Evolutionary conservation across 2,888 invertebrate species (phyloP).

Genomic region (Blera fallax): DNA sequence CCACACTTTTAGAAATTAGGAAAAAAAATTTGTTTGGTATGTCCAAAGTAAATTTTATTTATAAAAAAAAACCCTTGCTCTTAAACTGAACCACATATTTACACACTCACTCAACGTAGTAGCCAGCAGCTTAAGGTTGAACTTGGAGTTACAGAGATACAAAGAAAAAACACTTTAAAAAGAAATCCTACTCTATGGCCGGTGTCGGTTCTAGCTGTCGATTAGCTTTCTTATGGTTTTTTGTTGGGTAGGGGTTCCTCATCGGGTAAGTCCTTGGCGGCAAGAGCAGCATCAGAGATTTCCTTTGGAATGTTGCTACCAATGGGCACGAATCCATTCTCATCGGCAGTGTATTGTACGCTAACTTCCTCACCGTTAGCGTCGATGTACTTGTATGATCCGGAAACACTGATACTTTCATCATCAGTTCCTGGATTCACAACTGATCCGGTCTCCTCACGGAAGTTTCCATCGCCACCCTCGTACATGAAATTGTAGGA

Average conservation of each 20-base stretch:
- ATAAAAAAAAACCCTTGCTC: background rate
- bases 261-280: constrained; percentile 78
- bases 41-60: background rate
- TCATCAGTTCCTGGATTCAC: constrained; percentile 76
- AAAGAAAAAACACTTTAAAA: background rate
- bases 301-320: constrained; percentile 77
- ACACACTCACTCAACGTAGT: background rate
- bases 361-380: constrained; percentile 77
- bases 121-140: background rate
- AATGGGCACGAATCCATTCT: constrained; percentile 80
- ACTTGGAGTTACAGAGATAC: background rate
- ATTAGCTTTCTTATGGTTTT: background rate
- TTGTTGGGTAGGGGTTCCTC: background rate
- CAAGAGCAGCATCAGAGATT: constrained; percentile 78
- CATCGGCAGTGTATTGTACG: constrained; percentile 78
- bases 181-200: background rate
- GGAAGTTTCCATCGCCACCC: constrained; percentile 77
- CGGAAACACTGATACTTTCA: constrained; percentile 77
- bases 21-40: background rate
- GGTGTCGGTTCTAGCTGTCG: background rate
- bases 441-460: constrained; percentile 76
- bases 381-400: constrained; percentile 79
- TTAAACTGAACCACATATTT: background rate
- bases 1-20: background rate
- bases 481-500: constrained; percentile 76